A percentile compares a stretch with the other conserved stretches of the same genome.
phyloP scores from a whole-genome alignment of 2,888 invertebrate genomes.

The Eilema sororculum region DNA sequence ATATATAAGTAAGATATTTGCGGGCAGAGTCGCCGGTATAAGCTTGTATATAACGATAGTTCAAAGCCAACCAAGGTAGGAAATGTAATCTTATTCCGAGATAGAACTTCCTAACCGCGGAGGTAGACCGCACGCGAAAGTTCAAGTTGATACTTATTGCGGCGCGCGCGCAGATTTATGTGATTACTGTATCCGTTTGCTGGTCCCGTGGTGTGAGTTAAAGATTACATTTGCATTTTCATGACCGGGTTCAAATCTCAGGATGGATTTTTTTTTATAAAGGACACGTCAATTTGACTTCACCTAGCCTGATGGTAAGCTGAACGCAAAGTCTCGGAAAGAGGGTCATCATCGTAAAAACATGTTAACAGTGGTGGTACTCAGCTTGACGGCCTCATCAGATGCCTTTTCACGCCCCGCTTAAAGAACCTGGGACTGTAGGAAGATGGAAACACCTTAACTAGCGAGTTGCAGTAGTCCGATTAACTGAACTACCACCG shows the following conservation, averaged over 20 bases:
- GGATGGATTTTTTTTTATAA: too few relatives aligned
- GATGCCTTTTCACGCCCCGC: too few relatives aligned
- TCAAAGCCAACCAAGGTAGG: slow-evolving; percentile 31
- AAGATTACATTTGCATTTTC: neutral
- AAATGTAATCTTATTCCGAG: slow-evolving; percentile 32
- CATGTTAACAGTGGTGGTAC: too few relatives aligned
- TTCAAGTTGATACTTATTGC: slow-evolving; percentile 50
- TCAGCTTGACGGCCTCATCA: too few relatives aligned
- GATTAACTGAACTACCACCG: too few relatives aligned
- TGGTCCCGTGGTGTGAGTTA: neutral
- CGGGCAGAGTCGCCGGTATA: neutral
- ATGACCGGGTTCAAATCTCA: neutral
- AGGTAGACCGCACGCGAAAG: slow-evolving; percentile 57
- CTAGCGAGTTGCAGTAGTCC: too few relatives aligned
- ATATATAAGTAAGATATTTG: neutral
- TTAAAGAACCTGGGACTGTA: too few relatives aligned
- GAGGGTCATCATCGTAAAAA: too few relatives aligned
- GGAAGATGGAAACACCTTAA: too few relatives aligned
- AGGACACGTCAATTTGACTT: too few relatives aligned
- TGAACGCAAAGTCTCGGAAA: too few relatives aligned
- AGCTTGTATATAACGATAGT: slow-evolving; percentile 5
- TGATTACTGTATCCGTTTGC: neutral
- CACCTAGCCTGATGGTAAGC: too few relatives aligned
- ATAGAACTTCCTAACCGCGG: slow-evolving; percentile 39
- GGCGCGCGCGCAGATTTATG: neutral